Base-by-base conservation (phyloP, 1,140 invertebrate genomes). In the Oreohelix idahoensis region DNA sequence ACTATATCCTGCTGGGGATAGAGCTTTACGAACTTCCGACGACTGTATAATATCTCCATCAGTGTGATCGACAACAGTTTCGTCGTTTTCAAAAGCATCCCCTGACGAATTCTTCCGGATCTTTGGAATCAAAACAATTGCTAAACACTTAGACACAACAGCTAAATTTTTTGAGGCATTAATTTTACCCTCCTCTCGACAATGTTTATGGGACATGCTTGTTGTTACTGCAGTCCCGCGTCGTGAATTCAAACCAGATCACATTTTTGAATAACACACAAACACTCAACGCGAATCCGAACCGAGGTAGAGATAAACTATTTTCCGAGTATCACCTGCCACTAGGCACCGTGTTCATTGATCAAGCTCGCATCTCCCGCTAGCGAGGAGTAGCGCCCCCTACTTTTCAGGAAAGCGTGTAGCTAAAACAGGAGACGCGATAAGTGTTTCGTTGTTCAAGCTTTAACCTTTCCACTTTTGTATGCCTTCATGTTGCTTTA, bases 141-240 rank as follows among this genome's bases (percentile, higher is more conserved):
- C 88, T 35, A 89, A 69, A 79, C 88, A 89, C 73, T 87, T 87
- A 23, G 88, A 86, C 26, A 86, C 86, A 53, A 89, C 88, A 23
- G 86, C 70, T 49, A 84, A 77, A 79, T 87, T 84, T 71, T 86
- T 83, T 2, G 80, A 82, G 45, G 71, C 4, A 63, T 38, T 75
- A 45, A 20, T 75, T 71, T 80, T 80, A 71, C 26, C 66, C 45
- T 80, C 79, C 49, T 82, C 80, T 36, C 80, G 80, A 51, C 36
- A 13, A 82, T 58, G 36, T 82, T 82, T 82, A 29, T 74, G 80
- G 71, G 80, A 82, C 80, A 82, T 82, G 71, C 70, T 82, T 82
- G n/a, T n/a, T 74, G 49, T 82, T 63, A 75, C 45, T 39, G 58
- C 73, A 39, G 51, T 82, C 80, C 80, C 80, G 71, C 71, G 80